Percentiles rank a stretch among this genome's conserved stretches.
These are phyloP conservation scores for Tholera decimalis DNA, from an alignment of 2,888 invertebrate species.

Conservation along the genomic window DNA sequence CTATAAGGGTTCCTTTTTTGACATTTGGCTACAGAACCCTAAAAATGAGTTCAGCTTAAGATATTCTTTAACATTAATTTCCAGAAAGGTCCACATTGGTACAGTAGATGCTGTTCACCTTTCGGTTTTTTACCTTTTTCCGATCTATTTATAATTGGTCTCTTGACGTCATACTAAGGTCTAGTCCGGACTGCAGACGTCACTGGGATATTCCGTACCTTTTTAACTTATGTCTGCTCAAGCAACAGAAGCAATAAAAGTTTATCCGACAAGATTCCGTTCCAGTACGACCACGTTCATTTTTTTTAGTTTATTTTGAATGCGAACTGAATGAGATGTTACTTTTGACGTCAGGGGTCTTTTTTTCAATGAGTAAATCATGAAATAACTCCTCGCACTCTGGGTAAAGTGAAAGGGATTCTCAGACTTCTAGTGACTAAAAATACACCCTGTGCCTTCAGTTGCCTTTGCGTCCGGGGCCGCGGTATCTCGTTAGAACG, in stretches of 20 bases:
- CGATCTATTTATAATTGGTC: not conserved
- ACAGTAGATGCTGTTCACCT: not conserved
- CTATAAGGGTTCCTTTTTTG: too few relatives aligned
- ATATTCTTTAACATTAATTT: not conserved
- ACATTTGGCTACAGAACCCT: too few relatives aligned
- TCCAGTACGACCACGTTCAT: not conserved
- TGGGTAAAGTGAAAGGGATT: too few relatives aligned
- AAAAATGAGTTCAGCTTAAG: too few relatives aligned
- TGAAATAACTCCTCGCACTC: too few relatives aligned
- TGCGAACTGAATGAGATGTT: not conserved
- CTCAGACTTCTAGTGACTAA: too few relatives aligned
- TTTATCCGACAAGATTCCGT: slow-evolving; percentile 1
- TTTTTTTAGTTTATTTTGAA: slow-evolving; percentile 13
- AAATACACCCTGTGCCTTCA: too few relatives aligned
- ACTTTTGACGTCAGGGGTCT: not conserved
- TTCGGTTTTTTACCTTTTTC: not conserved
- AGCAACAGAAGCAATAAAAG: slow-evolving; percentile 5
- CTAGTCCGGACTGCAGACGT: slow-evolving; percentile 17
- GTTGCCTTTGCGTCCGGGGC: too few relatives aligned
- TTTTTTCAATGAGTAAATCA: too few relatives aligned
- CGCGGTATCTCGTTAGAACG: too few relatives aligned
- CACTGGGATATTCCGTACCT: slow-evolving; percentile 15
- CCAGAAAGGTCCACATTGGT: not conserved
- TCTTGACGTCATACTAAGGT: slow-evolving; percentile 32
- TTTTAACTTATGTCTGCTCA: not conserved